These are phyloP conservation scores for Eurypyga helias DNA, from an alignment of 2,113 vertebrate genomes.

Conservation along the genomic window DNA sequence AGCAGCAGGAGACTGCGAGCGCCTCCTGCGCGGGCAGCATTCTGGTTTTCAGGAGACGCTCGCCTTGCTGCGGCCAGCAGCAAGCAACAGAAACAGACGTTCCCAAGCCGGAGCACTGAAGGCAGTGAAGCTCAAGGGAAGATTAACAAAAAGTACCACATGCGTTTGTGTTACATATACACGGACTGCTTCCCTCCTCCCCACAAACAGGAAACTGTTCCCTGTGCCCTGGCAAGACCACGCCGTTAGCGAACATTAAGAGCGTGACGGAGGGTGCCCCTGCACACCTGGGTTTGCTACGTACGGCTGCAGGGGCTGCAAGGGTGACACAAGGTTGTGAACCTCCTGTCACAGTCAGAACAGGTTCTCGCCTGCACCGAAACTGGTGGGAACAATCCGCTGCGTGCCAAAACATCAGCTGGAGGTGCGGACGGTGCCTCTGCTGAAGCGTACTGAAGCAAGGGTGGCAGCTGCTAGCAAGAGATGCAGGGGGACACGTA, in stretches of 20 bases:
- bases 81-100: neutral
- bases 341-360: neutral
- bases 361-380: neutral
- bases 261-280: neutral
- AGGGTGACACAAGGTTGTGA: accelerated
- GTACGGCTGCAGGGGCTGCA: neutral
- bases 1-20: neutral
- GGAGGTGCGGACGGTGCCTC: neutral
- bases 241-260: neutral
- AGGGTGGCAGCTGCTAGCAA: neutral
- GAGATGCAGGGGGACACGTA: neutral
- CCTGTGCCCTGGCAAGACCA: neutral
- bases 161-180: neutral
- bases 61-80: neutral
- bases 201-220: neutral
- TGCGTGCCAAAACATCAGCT: neutral
- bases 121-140: neutral
- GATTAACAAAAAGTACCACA: neutral
- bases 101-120: neutral
- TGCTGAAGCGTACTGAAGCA: neutral
- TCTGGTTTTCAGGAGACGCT: neutral
- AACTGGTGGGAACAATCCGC: neutral
- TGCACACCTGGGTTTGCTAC: neutral
- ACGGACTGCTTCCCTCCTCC: neutral
- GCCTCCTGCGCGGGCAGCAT: neutral